Conservation (phyloP, 1,140 invertebrate genomes). For the Halictus rubicundus region DNA sequence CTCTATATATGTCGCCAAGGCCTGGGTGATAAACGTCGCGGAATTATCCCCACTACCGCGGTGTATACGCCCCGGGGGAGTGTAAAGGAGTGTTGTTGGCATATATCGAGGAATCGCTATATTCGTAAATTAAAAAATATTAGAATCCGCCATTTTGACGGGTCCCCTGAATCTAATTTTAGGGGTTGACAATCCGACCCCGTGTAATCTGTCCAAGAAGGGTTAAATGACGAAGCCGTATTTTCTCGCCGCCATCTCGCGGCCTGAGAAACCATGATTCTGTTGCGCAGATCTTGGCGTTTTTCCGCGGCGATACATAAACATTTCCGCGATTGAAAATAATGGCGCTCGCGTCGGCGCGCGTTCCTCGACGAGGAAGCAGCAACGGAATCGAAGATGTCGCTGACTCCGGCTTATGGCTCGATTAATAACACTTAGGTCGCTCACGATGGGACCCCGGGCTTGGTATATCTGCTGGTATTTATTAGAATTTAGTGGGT, state of each 20-base stretch:
- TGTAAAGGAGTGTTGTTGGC: too few species aligned
- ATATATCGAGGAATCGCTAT: too few species aligned
- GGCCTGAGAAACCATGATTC: not conserved
- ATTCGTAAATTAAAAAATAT: too few species aligned
- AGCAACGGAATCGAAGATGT: conserved; percentile 50
- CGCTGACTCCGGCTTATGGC: conserved; percentile 4
- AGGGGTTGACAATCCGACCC: too few species aligned
- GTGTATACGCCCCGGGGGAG: too few species aligned
- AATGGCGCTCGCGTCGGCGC: conserved; percentile 14
- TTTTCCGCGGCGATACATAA: conserved; percentile 5
- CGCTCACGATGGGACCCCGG: conserved; percentile 41
- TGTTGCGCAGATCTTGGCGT: not conserved
- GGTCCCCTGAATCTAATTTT: too few species aligned
- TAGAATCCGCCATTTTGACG: too few species aligned
- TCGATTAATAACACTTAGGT: conserved; percentile 63
- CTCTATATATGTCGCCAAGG: too few species aligned
- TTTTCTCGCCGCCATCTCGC: not conserved
- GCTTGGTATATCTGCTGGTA: conserved; percentile 50
- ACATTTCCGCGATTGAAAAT: conserved; percentile 44
- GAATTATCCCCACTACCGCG: too few species aligned
- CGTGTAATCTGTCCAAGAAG: too few species aligned
- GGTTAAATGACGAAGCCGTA: not conserved
- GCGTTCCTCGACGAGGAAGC: too few species aligned
- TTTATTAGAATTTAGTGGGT: conserved; percentile 65
- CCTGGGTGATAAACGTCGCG: too few species aligned